Base-by-base conservation (phyloP, 2,113 vertebrate species). In the Forbesichthys papilliferus region DNA sequence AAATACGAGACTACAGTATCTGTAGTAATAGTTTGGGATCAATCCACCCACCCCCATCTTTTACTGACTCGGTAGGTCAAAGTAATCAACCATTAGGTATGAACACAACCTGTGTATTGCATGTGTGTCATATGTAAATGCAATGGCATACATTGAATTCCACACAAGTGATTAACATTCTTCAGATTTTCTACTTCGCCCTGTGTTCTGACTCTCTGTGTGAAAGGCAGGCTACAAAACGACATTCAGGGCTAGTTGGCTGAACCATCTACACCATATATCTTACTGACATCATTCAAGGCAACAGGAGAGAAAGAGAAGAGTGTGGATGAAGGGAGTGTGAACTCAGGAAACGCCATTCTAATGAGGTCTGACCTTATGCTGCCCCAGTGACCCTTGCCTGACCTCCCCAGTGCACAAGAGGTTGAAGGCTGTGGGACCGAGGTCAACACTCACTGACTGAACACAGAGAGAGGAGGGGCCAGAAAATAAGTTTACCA, bases 391-490 rank as follows among this genome's bases (percentile, higher is more conserved):
- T 13, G 54, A 66, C 75, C 34, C 48, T 59, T 66, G 66, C 55
- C 13, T 52, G 48, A 64, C 14, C 56, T 7, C 64, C 18, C 16
- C 8, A 48, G 52, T 51, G 73, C 77, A 74, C 69, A 80, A 53
- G 46, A 73, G 71, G 60, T 4, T 9, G 53, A 68, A 60, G 56
- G 55, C n/a, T n/a, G 58, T 11, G 48, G 48, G 70, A 2, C 58
- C 64, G 60, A 86, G 75, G 68, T 49, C 77, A 84, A 65, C 86
- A 86, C 65, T 62, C 51, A 86, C 1, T 68, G 79, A 73, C 84
- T 71, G 27, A 5, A 75, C 48, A 65, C 42, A 20, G 64, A 12
- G 3, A 57, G 20, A 9, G 65, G 27, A 18, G 5, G 7, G 18
- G 8, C 4, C 34, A 46, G 13, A 53, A 13, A 27, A 47, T 42